Base-by-base conservation (phyloP, 2,888 invertebrate species). In the Dusona sp. region DNA sequence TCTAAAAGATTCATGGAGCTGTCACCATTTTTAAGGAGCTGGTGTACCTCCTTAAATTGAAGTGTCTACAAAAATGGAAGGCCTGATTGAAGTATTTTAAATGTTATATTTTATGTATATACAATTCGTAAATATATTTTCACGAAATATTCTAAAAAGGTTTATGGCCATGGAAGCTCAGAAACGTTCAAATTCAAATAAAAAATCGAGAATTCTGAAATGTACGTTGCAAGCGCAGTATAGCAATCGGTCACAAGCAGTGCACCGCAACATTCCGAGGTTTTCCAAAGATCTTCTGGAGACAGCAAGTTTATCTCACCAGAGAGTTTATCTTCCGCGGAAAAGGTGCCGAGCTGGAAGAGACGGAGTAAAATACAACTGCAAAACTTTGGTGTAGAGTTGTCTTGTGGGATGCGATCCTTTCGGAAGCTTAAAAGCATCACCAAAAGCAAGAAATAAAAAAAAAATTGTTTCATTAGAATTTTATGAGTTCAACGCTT, bases 231-330 rank as follows among this genome's bases (percentile, higher is more conserved):
- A 83, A 89, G 89, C 91, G 90, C 88, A 88, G 89, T 87, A 84
- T 88, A 89, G 88, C 90, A 90, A 92, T 92, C 92, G 91, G 90
- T 92, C 82, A 67, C 75, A 57, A 42, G 42, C 67, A 68, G 48
- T 45, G 57, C 45, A 19, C 57, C 36, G n/a, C 45, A 57, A 75
- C 67, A 67, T 75, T 57, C 45, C 89, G 90, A 86, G 92, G 90
- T 92, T 91, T 90, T 90, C 92, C 86, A 89, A 83, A 89, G 90
- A 91, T 91, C 90, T 90, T 88, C 89, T 68, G 33, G 79, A 90
- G 90, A 67, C 51, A 72, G 67, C 51, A 54, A 81, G 80, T 78
- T 54, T 77, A 72, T 73, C 78, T 25, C 33, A 33, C 38, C 9
- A 33, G 64, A 67, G 65, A 73, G 64, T 83, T 79, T 83, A 72